Percentiles rank a stretch among this genome's conserved stretches.
Conservation (phyloP, 2,888 invertebrate species). For the Patella depressa region DNA sequence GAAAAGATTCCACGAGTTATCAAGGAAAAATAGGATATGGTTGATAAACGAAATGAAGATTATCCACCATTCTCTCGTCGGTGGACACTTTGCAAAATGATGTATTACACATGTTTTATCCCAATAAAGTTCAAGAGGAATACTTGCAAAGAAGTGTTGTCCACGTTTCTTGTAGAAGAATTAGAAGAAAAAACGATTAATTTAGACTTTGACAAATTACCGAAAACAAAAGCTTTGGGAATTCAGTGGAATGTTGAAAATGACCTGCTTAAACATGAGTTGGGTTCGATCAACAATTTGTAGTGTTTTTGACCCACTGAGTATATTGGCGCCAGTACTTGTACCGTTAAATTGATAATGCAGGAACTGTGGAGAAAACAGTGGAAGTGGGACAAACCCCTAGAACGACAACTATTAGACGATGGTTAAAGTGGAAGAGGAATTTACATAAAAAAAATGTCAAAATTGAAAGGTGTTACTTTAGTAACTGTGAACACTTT, state of each 20-base stretch:
- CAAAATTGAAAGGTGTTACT: conserved; percentile 21
- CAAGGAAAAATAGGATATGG: background rate
- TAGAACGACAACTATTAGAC: conserved; percentile 16
- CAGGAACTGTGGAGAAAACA: conserved; percentile 29
- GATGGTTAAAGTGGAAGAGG: conserved; percentile 24
- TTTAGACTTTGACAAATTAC: too few species aligned
- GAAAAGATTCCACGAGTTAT: background rate
- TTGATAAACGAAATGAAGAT: background rate
- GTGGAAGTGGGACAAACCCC: conserved; percentile 35
- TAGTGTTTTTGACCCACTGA: conserved; percentile 39
- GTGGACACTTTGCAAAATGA: background rate
- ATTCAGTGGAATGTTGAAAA: too few species aligned
- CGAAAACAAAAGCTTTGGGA: too few species aligned
- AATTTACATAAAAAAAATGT: conserved; percentile 18
- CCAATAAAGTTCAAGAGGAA: too few species aligned
- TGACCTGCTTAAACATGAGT: too few species aligned
- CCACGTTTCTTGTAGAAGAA: too few species aligned
- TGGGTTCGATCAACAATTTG: background rate
- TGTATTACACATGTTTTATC: background rate
- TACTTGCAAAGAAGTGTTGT: too few species aligned
- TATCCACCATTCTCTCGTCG: conserved; percentile 1
- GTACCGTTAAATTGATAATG: conserved; percentile 30
- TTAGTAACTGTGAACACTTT: conserved; percentile 23
- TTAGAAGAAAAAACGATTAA: too few species aligned
- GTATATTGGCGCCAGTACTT: conserved; percentile 35